Base-by-base conservation (phyloP, 2,888 invertebrate genomes). In the Acanthosepion lycidas region DNA sequence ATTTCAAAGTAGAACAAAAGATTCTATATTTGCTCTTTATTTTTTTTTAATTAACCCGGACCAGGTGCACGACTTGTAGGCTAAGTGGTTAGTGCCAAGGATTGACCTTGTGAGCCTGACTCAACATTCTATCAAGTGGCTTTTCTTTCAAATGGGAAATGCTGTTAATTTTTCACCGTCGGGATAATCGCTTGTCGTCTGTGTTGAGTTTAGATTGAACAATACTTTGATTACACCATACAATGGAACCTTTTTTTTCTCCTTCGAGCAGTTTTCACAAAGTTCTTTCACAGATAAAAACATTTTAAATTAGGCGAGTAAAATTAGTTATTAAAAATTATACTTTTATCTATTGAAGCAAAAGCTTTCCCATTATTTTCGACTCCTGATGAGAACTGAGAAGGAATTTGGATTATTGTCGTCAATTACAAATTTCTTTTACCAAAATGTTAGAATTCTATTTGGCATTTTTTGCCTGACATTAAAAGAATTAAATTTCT, bases 161-260 rank as follows among this genome's bases (percentile, higher is more conserved):
- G 78, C n/a, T n/a, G 78, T n/a, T 78, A n/a, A 78, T 78, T 78
- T 78, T 78, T 78, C 15, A 18, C 78, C 78, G 9, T 18, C 78
- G n/a, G n/a, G 78, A 78, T 78, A 78, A 78, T 78, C 78, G n/a
- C 33, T 78, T 78, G n/a, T 33, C n/a, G 78, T 78, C 78, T 78
- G 78, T 78, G 78, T 78, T 23, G n/a, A 12, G 78, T 78, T 78
- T n/a, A 78, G 33, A 15, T 78, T 8, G 78, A 28, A 6, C 6
- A 28, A 78, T 78, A 78, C 78, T 78, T 15, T 78, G 78, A n/a
- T 33, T 78, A n/a, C n/a, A 33, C 78, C 78, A 78, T 33, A n/a
- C 18, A n/a, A 15, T 78, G 78, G 78, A n/a, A 78, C 78, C n/a
- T n/a, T n/a, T n/a, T n/a, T 33, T n/a, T 59, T 59, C 6, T 55